Evolutionary conservation across 2,888 invertebrate genomes (phyloP).

Genomic region (Lymantria monacha): DNA sequence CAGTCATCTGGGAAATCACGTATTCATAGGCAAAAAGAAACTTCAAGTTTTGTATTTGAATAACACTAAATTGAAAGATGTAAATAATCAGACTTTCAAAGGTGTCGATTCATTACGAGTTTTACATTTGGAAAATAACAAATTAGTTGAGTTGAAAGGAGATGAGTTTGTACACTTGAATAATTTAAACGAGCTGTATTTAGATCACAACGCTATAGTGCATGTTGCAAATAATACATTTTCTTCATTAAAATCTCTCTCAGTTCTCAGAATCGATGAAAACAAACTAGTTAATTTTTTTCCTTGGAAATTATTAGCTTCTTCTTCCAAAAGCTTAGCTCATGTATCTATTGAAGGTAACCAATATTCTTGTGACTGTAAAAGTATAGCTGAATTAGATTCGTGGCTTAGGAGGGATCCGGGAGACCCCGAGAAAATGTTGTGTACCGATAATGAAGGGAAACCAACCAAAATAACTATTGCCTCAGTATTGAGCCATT

Average conservation of each 20-base stretch:
- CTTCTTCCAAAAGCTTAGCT: constrained; percentile 82
- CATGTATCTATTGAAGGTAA: constrained; percentile 89
- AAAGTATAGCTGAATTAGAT: constrained; percentile 86
- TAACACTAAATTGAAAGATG: constrained; percentile 87
- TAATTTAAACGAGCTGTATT: constrained; percentile 88
- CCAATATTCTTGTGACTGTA: constrained; percentile 92
- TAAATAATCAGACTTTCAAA: constrained; percentile 91
- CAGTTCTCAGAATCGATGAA: constrained; percentile 88
- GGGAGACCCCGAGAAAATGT: constrained; percentile 86
- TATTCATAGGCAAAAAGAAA: constrained; percentile 93
- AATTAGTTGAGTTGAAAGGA: constrained; percentile 87
- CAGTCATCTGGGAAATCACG: constrained; percentile 89
- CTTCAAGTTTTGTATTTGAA: constrained; percentile 89
- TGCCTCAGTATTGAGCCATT: constrained; percentile 79
- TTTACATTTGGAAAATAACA: constrained; percentile 90
- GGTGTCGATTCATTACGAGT: constrained; percentile 88
- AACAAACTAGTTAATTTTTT: constrained; percentile 89
- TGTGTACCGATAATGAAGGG: constrained; percentile 83
- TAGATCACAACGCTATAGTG: constrained; percentile 89
- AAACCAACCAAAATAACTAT: constrained; percentile 78
- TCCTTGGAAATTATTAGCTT: constrained; percentile 86
- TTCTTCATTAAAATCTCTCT: constrained; percentile 86
- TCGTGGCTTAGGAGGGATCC: constrained; percentile 86
- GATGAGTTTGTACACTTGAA: constrained; percentile 90
- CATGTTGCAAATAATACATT: constrained; percentile 90